These are phyloP conservation scores for Eulemur rubriventer DNA, from an alignment of 2,797 vertebrate genomes.

Conservation along the genomic window DNA sequence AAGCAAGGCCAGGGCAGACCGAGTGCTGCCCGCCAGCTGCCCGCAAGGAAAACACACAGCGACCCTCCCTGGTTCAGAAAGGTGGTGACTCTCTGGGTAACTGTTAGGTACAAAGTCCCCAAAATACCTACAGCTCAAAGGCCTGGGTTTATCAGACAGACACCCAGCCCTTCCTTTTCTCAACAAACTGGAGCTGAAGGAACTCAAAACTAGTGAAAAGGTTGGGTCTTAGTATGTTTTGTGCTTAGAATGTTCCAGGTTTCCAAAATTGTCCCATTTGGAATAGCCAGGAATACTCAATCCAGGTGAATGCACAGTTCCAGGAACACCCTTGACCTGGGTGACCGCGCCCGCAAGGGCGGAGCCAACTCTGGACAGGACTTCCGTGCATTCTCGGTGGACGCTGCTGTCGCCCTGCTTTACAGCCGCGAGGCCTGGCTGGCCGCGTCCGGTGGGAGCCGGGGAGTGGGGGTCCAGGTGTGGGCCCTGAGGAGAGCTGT, in stretches of 20 bases:
- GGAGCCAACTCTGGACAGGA: fast-evolving
- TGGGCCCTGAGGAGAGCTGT: neutral
- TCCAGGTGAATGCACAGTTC: neutral
- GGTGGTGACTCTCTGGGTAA: neutral
- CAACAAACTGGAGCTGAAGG: neutral
- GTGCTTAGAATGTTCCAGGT: neutral
- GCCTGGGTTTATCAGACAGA: neutral
- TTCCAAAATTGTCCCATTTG: neutral
- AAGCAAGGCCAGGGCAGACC: fast-evolving
- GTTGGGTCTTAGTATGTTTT: fast-evolving
- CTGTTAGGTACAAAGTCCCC: neutral
- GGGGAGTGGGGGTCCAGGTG: neutral
- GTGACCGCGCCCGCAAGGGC: fast-evolving
- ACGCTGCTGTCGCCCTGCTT: neutral
- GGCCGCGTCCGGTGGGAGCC: fast-evolving
- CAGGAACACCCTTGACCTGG: neutral
- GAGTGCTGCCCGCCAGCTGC: neutral
- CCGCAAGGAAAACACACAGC: neutral
- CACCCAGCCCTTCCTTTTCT: neutral
- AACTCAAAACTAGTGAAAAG: neutral
- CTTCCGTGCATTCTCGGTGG: fast-evolving
- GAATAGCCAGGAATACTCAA: neutral
- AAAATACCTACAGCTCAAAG: neutral
- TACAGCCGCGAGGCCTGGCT: neutral
- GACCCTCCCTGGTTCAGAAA: neutral